A percentile compares a stretch with the other conserved stretches of the same genome.
Conservation (phyloP, 2,888 invertebrate species). For the Habrosyne pyritoides region DNA sequence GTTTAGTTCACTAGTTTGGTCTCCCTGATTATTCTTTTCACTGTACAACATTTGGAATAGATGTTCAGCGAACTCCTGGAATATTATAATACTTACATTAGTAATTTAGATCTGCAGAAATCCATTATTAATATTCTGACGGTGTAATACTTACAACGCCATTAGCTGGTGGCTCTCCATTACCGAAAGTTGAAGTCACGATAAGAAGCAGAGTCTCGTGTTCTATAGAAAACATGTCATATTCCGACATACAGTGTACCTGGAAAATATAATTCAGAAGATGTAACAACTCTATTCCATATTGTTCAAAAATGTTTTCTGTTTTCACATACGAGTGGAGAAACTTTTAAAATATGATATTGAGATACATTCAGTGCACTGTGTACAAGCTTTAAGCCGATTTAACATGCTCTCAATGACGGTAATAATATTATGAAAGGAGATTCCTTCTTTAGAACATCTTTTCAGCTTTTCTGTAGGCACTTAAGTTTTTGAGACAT, state of each 20-base stretch:
- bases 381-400: neutral
- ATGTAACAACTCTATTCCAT: neutral
- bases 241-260: slow-evolving; percentile 96
- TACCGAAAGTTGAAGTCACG: slow-evolving; percentile 97
- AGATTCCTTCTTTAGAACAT: neutral
- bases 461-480: neutral
- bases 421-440: neutral
- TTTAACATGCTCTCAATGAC: neutral
- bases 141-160: slow-evolving; percentile 88
- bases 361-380: neutral
- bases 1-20: slow-evolving; percentile 43
- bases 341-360: neutral
- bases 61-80: slow-evolving; percentile 70
- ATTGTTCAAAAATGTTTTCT: neutral
- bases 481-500: neutral
- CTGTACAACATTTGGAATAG: slow-evolving; percentile 66
- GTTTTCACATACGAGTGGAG: neutral
- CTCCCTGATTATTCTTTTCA: slow-evolving; percentile 57
- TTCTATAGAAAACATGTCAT: slow-evolving; percentile 96
- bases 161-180: slow-evolving; percentile 98
- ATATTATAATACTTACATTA: slow-evolving; percentile 9
- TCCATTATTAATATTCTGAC: neutral
- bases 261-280: slow-evolving; percentile 45
- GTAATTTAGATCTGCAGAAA: neutral
- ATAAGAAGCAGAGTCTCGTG: slow-evolving; percentile 96